Percentiles rank a stretch among this genome's conserved stretches.
Evolutionary conservation across 2,797 vertebrate species (phyloP).

Genomic region (Phoxinus dragarum): DNA sequence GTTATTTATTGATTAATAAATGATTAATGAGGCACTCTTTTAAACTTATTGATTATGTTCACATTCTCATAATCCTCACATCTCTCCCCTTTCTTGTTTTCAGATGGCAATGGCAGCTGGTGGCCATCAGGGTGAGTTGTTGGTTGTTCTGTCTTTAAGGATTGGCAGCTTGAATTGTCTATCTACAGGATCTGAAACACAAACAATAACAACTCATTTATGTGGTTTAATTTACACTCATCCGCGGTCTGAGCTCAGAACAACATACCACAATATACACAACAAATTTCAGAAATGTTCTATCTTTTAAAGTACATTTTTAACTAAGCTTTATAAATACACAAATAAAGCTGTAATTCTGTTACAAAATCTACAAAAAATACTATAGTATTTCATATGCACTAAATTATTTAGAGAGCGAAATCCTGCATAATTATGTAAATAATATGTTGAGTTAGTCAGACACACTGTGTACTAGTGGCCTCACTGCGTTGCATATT

Average conservation of each 20-base stretch:
- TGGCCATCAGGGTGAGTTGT: background rate
- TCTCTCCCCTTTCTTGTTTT: constrained; percentile 9
- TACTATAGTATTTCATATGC: background rate
- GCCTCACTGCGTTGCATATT: background rate
- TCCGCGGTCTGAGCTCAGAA: no score
- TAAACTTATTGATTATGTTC: background rate
- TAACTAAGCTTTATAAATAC: background rate
- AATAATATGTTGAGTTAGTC: background rate
- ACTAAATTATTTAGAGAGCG: background rate
- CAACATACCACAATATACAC: background rate
- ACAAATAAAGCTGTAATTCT: background rate
- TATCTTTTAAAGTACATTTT: background rate
- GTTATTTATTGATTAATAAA: background rate
- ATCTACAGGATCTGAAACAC: background rate
- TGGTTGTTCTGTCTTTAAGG: constrained; percentile 7
- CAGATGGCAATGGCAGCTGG: background rate
- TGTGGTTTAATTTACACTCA: background rate
- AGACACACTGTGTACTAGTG: constrained; percentile 11
- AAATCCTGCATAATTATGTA: background rate
- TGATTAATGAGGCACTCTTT: background rate
- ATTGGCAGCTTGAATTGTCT: background rate
- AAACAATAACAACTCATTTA: background rate
- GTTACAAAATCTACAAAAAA: background rate
- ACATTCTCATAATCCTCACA: background rate
- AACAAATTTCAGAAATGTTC: background rate